A percentile compares a stretch with the other conserved stretches of the same genome.
phyloP scores from a whole-genome alignment of 2,797 vertebrate species.

The Coregonus suidteri region DNA sequence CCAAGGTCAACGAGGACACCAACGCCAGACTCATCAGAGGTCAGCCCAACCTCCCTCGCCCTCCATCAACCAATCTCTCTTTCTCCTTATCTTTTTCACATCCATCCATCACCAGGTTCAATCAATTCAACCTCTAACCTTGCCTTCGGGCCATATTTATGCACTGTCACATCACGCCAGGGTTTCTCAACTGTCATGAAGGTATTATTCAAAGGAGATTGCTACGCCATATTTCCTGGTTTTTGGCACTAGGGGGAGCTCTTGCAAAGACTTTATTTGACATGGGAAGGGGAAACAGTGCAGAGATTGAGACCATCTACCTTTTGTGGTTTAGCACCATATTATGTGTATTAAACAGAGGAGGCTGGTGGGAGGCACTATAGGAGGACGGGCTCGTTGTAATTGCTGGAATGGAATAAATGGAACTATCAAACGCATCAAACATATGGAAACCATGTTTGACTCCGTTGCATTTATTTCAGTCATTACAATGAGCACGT shows the following conservation, averaged over 20 bases:
- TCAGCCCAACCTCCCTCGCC: slow-evolving; percentile 52
- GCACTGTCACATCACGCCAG: slow-evolving; percentile 67
- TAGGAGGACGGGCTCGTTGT: no score
- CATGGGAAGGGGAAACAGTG: not conserved
- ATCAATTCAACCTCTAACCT: slow-evolving; percentile 68
- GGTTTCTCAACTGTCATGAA: slow-evolving; percentile 69
- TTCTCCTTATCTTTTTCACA: not conserved
- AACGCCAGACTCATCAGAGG: slow-evolving; percentile 91
- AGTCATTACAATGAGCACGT: no score
- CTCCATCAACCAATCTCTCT: not conserved
- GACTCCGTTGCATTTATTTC: no score
- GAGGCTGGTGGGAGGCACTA: no score
- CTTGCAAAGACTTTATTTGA: slow-evolving; percentile 50
- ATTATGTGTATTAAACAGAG: no score
- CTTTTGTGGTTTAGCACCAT: no score
- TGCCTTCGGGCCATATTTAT: slow-evolving; percentile 72
- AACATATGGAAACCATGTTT: no score
- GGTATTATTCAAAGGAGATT: slow-evolving; percentile 60
- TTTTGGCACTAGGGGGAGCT: slow-evolving; percentile 70
- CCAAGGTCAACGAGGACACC: slow-evolving; percentile 94
- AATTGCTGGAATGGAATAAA: no score
- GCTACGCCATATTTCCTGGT: slow-evolving; percentile 48
- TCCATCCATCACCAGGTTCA: slow-evolving; percentile 63
- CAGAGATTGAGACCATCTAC: not conserved
- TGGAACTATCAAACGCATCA: no score